Evolutionary conservation across 2,888 invertebrate species (phyloP).

Genomic region (Aspidiotus destructor): DNA sequence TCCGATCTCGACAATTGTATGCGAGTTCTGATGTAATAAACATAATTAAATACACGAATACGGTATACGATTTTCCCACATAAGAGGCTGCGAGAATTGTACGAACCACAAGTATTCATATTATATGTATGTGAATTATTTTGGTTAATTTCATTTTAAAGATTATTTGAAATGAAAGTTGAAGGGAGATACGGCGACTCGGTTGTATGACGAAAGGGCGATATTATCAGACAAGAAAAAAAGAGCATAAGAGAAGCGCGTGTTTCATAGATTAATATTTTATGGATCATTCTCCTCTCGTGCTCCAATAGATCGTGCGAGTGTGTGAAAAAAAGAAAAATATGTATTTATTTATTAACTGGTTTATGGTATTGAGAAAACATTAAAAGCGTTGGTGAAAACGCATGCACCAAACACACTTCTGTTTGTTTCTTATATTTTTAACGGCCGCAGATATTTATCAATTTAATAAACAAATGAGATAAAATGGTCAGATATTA

Average conservation of each 20-base stretch:
- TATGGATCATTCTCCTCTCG: slow-evolving; percentile 17
- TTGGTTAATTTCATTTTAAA: background rate
- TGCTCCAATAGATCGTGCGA: background rate
- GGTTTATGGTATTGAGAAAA: slow-evolving; percentile 28
- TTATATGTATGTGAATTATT: background rate
- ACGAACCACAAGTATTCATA: background rate
- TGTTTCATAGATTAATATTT: slow-evolving; percentile 20
- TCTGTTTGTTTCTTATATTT: slow-evolving; percentile 21
- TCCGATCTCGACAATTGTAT: too few relatives aligned
- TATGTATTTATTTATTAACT: slow-evolving; percentile 32
- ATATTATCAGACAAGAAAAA: slow-evolving; percentile 10
- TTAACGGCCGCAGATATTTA: slow-evolving; percentile 33
- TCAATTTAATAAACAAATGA: slow-evolving; percentile 34
- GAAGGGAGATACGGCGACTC: background rate
- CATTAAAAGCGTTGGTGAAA: slow-evolving; percentile 26
- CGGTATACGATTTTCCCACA: too few relatives aligned
- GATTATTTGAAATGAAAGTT: background rate
- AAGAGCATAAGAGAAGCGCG: background rate
- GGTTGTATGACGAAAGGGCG: slow-evolving; percentile 9
- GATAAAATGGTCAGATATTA: slow-evolving; percentile 33
- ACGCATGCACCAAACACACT: slow-evolving; percentile 19
- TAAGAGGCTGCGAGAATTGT: background rate
- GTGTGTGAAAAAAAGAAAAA: slow-evolving; percentile 13
- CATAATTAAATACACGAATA: too few relatives aligned
- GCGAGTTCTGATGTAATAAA: too few relatives aligned